Evolutionary conservation across 64 coral and sea anemone genomes (phyloP).

Genomic region (Montipora capricornis): DNA sequence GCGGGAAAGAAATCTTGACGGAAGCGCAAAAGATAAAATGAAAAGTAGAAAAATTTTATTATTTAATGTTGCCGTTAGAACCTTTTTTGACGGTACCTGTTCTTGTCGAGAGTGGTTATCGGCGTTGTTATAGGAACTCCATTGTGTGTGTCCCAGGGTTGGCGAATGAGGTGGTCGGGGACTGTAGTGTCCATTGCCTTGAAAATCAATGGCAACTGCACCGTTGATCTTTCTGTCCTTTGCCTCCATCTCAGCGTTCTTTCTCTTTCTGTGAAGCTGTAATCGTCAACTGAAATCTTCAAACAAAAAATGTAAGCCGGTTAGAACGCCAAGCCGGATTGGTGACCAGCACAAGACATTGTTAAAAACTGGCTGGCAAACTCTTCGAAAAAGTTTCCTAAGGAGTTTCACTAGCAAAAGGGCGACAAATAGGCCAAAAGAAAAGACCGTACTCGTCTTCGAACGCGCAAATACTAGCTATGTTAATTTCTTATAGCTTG

Average conservation of each 20-base stretch:
- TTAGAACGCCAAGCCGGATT: not conserved
- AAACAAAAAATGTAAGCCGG: not conserved
- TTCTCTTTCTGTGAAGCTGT: not conserved
- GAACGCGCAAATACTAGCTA: too few relatives aligned
- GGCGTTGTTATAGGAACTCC: not conserved
- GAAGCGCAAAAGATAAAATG: too few relatives aligned
- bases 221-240: not conserved
- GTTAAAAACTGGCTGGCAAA: too few relatives aligned
- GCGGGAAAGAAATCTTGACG: too few relatives aligned
- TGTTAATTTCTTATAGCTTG: too few relatives aligned
- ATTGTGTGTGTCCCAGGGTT: not conserved
- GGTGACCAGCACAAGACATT: too few relatives aligned
- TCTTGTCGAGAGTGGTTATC: not conserved
- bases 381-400: too few relatives aligned
- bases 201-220: constrained; percentile 6
- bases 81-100: not conserved
- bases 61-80: too few relatives aligned
- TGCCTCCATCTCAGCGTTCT: not conserved
- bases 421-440: too few relatives aligned
- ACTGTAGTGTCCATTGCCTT: not conserved
- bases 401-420: too few relatives aligned
- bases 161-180: not conserved
- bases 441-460: too few relatives aligned
- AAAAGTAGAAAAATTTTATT: too few relatives aligned
- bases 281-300: not conserved